A percentile compares a stretch with the other conserved stretches of the same genome.
Conservation (phyloP, 2,113 vertebrate genomes). For the Lophius piscatorius region DNA sequence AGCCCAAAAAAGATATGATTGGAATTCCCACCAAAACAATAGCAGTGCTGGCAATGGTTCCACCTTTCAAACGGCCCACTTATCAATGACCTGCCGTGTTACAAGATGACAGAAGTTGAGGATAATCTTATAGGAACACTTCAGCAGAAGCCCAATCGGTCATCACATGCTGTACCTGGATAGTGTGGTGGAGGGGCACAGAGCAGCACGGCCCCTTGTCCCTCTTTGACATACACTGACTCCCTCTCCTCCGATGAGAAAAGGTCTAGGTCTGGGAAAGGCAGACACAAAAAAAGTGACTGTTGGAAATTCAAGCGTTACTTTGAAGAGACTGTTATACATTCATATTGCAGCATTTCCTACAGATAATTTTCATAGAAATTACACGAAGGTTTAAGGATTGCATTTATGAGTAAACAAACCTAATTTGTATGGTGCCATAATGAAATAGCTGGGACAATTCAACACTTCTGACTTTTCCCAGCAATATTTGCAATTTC, state of each 20-base stretch:
- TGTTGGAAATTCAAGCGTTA: conserved; percentile 8
- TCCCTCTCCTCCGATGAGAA: conserved; percentile 93
- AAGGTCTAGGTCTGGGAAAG: conserved; percentile 87
- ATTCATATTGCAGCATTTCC: conserved; percentile 1
- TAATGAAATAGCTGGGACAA: conserved; percentile 27
- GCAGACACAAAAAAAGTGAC: neutral
- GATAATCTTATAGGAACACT: neutral
- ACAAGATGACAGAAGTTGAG: neutral
- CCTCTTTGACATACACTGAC: conserved; percentile 89
- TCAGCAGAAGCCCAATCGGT: neutral
- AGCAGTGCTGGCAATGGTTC: neutral
- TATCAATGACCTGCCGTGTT: neutral
- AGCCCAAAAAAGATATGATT: neutral
- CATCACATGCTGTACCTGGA: conserved; percentile 83
- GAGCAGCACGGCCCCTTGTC: conserved; percentile 91
- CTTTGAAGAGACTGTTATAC: neutral
- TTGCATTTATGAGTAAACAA: no score
- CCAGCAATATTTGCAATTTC: conserved; percentile 28
- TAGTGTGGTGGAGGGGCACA: conserved; percentile 91
- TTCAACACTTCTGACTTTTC: conserved; percentile 30
- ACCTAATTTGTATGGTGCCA: neutral
- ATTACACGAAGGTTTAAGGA: neutral
- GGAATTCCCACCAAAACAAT: neutral
- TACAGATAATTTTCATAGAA: neutral
- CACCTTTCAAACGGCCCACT: neutral